These are phyloP conservation scores for Pseudococcus jackbeardsleyi DNA, from an alignment of 2,888 invertebrate species.

Conservation along the genomic window DNA sequence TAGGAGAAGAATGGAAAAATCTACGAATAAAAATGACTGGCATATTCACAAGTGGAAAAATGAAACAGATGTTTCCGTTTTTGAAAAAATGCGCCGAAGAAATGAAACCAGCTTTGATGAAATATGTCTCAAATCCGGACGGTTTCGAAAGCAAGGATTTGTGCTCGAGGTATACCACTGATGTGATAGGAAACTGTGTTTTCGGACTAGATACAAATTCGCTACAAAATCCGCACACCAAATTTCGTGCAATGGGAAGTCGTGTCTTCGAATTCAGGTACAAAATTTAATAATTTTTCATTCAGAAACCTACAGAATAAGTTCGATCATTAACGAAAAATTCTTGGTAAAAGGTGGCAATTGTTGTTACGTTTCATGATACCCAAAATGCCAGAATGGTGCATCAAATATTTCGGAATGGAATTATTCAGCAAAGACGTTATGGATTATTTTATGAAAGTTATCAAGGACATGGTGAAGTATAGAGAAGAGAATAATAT, in stretches of 20 bases:
- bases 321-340: neutral
- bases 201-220: slow-evolving; percentile 72
- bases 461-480: slow-evolving; percentile 8
- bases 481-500: slow-evolving; percentile 13
- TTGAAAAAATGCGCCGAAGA: slow-evolving; percentile 58
- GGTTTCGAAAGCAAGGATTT: neutral
- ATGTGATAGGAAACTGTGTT: slow-evolving; percentile 72
- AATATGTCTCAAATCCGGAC: neutral
- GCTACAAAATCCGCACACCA: slow-evolving; percentile 70
- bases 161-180: slow-evolving; percentile 67
- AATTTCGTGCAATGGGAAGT: slow-evolving; percentile 70
- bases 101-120: slow-evolving; percentile 66
- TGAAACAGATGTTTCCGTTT: slow-evolving; percentile 71
- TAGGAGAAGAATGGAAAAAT: slow-evolving; percentile 70
- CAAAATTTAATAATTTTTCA: too few relatives aligned
- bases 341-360: neutral
- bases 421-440: neutral
- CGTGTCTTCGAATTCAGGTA: neutral
- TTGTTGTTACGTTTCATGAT: neutral
- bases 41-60: slow-evolving; percentile 72
- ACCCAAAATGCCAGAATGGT: neutral
- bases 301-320: neutral
- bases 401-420: neutral
- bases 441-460: neutral
- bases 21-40: slow-evolving; percentile 71